A percentile compares a stretch with the other conserved stretches of the same genome.
These are phyloP conservation scores for Caenorhabditis sp. DNA, from an alignment of 2,888 invertebrate species.

Conservation along the genomic window DNA sequence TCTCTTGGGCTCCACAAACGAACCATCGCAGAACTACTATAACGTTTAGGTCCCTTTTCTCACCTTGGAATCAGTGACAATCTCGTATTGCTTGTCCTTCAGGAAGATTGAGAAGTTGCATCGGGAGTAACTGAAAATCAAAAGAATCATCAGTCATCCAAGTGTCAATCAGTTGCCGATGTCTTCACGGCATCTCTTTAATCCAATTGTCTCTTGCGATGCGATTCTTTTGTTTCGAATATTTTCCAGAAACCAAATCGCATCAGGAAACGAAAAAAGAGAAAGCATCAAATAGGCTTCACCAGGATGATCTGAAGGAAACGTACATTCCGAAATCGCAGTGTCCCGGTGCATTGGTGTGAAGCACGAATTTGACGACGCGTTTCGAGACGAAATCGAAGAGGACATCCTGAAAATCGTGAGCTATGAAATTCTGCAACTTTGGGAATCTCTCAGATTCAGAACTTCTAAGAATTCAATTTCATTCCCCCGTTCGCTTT, in stretches of 20 bases:
- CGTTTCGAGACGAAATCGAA: conserved; percentile 96
- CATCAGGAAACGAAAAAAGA: conserved; percentile 25
- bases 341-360: conserved; percentile 99
- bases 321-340: conserved; percentile 98
- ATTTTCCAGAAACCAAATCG: conserved; percentile 2
- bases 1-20: background rate
- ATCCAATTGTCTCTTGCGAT: conserved; percentile 49
- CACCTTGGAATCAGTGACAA: conserved; percentile 58
- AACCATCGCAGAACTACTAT: background rate
- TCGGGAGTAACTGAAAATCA: conserved; percentile 58
- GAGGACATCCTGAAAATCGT: conserved; percentile 89
- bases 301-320: too few species aligned
- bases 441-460: conserved; percentile 6
- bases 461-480: conserved; percentile 16
- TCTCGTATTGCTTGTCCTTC: conserved; percentile 45
- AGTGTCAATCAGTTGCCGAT: conserved; percentile 52
- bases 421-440: background rate
- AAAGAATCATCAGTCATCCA: conserved; percentile 20
- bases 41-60: background rate
- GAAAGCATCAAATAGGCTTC: conserved; percentile 7
- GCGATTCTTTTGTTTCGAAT: conserved; percentile 21
- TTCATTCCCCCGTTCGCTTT: conserved; percentile 32
- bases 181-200: conserved; percentile 32
- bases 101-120: conserved; percentile 62
- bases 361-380: conserved; percentile 96